Evolutionary conservation across 2,113 vertebrate genomes (phyloP).

Genomic region (Misgurnus anguillicaudatus): DNA sequence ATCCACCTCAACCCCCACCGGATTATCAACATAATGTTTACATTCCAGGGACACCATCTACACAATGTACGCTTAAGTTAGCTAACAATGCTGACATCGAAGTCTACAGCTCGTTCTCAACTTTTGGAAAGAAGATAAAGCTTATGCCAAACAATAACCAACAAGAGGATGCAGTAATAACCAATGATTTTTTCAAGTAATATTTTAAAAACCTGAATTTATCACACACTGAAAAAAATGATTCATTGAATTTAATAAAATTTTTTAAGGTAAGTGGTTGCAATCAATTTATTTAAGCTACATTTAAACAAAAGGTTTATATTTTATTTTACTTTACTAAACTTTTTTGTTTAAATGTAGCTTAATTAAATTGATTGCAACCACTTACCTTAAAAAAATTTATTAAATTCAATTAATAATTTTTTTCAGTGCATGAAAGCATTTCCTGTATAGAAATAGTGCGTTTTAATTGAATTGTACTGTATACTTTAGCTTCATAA

Average conservation of each 20-base stretch:
- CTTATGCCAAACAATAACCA: slow-evolving; percentile 76
- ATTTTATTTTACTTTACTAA: too few relatives aligned
- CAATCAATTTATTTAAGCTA: too few relatives aligned
- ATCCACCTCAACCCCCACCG: slow-evolving; percentile 63
- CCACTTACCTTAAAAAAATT: too few relatives aligned
- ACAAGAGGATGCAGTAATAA: slow-evolving; percentile 73
- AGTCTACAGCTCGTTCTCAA: slow-evolving; percentile 86
- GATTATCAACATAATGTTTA: slow-evolving; percentile 90
- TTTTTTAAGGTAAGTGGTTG: too few relatives aligned
- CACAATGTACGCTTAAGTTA: slow-evolving; percentile 75
- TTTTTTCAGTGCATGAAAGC: too few relatives aligned
- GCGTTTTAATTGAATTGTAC: neutral
- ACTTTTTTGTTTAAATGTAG: too few relatives aligned
- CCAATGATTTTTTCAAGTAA: slow-evolving; percentile 73
- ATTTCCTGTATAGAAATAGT: neutral
- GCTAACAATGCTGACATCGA: slow-evolving; percentile 74
- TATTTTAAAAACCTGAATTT: neutral
- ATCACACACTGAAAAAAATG: too few relatives aligned
- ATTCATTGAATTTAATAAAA: too few relatives aligned
- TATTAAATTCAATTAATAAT: too few relatives aligned
- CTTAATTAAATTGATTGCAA: too few relatives aligned
- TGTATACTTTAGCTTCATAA: slow-evolving; percentile 4
- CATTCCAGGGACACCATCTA: slow-evolving; percentile 80
- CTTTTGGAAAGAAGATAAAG: slow-evolving; percentile 89
- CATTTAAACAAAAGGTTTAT: too few relatives aligned